Conservation (phyloP, 2,888 invertebrate genomes). For the Tuberolachnus salignus region DNA sequence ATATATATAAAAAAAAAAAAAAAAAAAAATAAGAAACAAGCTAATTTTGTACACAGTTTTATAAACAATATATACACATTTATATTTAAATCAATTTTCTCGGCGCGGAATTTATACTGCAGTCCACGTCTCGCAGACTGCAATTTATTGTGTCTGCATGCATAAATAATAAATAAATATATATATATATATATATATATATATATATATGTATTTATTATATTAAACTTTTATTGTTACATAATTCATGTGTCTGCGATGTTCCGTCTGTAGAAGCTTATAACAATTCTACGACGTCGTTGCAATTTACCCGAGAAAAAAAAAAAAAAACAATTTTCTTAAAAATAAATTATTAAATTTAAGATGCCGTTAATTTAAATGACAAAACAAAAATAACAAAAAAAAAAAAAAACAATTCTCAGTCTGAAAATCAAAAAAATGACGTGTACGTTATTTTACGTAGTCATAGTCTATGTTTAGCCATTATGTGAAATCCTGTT, state of each 20-base stretch:
- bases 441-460: too few relatives aligned
- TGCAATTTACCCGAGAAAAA: neutral
- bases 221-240: neutral
- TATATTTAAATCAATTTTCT: neutral
- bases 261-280: neutral
- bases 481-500: too few relatives aligned
- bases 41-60: neutral
- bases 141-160: conserved; percentile 6
- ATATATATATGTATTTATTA: neutral
- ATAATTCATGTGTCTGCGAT: neutral
- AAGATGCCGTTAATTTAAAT: neutral
- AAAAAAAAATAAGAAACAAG: neutral
- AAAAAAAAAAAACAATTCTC: too few relatives aligned
- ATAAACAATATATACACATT: too few relatives aligned
- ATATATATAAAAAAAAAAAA: too few relatives aligned
- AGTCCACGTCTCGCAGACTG: neutral
- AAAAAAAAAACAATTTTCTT: neutral
- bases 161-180: neutral
- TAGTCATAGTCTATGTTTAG: too few relatives aligned
- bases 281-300: neutral
- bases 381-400: neutral
- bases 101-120: neutral
- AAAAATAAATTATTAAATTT: neutral
- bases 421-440: too few relatives aligned
- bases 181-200: neutral